Percentiles rank a stretch among this genome's conserved stretches.
Evolutionary conservation across 2,113 vertebrate genomes (phyloP).

Genomic region (Gavialis gangeticus): DNA sequence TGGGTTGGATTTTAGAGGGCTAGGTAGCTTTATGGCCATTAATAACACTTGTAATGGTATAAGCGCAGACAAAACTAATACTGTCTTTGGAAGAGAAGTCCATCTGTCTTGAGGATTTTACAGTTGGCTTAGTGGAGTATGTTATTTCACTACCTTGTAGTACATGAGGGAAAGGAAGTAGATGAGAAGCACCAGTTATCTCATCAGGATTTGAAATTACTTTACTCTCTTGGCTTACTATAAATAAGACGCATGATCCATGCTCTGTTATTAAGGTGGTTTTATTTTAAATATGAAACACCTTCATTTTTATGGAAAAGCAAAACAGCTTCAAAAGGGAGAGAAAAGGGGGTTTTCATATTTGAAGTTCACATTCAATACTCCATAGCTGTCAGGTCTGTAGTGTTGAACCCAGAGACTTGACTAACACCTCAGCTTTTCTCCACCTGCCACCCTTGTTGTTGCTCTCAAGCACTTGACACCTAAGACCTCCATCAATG

Average conservation of each 20-base stretch:
- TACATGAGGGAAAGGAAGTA: neutral
- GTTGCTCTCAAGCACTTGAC: too few species aligned
- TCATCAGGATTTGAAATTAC: neutral
- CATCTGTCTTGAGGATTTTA: neutral
- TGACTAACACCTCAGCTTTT: too few species aligned
- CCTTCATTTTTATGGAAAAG: neutral
- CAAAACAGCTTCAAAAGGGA: neutral
- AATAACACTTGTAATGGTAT: neutral
- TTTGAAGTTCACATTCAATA: too few species aligned
- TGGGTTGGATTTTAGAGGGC: neutral
- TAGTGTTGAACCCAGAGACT: too few species aligned
- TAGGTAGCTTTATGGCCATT: neutral
- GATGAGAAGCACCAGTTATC: neutral
- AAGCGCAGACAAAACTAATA: neutral
- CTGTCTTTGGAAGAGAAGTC: neutral
- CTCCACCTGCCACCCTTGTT: too few species aligned
- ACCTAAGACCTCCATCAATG: too few species aligned
- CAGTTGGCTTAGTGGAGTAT: neutral
- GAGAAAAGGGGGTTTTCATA: neutral
- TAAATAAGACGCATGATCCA: neutral
- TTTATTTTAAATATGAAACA: neutral
- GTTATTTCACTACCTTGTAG: neutral
- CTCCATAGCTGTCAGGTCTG: too few species aligned
- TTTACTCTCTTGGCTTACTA: neutral
- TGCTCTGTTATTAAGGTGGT: neutral